A percentile compares a stretch with the other conserved stretches of the same genome.
Conservation (phyloP, 2,797 vertebrate species). For the Crypturellus tataupa region DNA sequence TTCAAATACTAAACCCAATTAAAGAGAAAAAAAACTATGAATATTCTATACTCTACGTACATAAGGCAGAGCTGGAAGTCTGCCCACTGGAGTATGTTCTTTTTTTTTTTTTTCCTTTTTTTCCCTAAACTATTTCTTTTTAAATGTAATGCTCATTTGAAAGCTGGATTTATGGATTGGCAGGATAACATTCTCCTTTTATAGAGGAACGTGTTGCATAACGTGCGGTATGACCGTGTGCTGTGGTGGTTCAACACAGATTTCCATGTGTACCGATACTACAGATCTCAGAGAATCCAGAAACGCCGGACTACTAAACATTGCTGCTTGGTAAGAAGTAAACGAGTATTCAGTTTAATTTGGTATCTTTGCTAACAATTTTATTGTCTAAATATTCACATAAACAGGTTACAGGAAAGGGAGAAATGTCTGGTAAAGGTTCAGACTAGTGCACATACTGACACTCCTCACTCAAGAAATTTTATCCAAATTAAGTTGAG, state of each 20-base stretch:
- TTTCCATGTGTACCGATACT: neutral
- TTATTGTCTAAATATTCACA: neutral
- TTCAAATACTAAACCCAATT: neutral
- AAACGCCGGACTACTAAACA: neutral
- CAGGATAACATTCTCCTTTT: constrained; percentile 59
- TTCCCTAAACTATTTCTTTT: constrained; percentile 18
- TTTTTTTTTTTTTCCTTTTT: neutral
- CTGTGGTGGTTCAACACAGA: neutral
- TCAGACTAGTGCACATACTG: neutral
- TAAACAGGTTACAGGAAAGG: neutral
- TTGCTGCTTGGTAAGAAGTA: neutral
- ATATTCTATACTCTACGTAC: neutral
- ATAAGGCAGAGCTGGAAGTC: neutral
- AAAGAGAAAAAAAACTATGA: neutral
- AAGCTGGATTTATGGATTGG: constrained; percentile 48
- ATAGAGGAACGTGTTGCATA: constrained; percentile 45
- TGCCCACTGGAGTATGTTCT: neutral
- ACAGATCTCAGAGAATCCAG: neutral
- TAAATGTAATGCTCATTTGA: constrained; percentile 51
- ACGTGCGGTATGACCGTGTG: constrained; percentile 23
- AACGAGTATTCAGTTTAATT: neutral
- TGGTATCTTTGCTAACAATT: neutral
- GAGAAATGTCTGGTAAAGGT: neutral
- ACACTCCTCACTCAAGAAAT: neutral
- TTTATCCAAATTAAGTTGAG: neutral